Evolutionary conservation across 1,140 invertebrate genomes (phyloP), one percentile per base, ranked within the genome.

Genomic region (Drosophila athabasca): DNA sequence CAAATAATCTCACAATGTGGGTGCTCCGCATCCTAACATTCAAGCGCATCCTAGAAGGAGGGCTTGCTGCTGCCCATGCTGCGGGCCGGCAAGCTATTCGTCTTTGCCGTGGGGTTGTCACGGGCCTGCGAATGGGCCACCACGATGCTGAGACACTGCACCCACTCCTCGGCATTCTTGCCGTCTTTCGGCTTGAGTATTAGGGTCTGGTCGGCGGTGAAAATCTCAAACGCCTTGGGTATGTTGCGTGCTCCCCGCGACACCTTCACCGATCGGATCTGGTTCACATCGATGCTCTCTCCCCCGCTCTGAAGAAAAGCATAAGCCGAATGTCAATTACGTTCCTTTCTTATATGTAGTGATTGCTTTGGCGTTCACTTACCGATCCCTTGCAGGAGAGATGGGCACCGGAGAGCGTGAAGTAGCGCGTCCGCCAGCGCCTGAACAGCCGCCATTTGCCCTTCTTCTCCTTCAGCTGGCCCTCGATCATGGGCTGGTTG

Each of bases 201-300:
- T 78, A 97, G 94, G 7, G 96, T 97, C 90, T 97, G 96, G 90
- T 98, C 97, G 50, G 96, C 96, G 1, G 97, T 98, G 92, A 98
- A 98, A 69, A 99, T 98, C 93, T 99, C 97, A 93, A 99, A 98
- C 2, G 97, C 97, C 92, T 97, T 97, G 8, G 97, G 97, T 87
- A 98, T 97, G 88, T 97, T 97, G 55, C 96, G 94, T 49, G 95
- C 96, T 17, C 95, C 95, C 59, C 96, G 93, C 1, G 95, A 96
- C 7, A 98, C 97, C 91, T 98, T 97, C 1, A 99, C 97, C 70
- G 96, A 97, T 35, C 97, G 94, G 60, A 99, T 98, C 92, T 98
- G 96, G 91, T 97, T 96, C 0, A 99, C 95, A 90, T 97, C 96
- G 72, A 97, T 96, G 77, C 94, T 95, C 90, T 95, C 94, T 51